Percentiles rank a stretch among this genome's conserved stretches.
These are phyloP conservation scores for Sebastolobus altivelis DNA, from an alignment of 2,797 vertebrate genomes.

Conservation along the genomic window DNA sequence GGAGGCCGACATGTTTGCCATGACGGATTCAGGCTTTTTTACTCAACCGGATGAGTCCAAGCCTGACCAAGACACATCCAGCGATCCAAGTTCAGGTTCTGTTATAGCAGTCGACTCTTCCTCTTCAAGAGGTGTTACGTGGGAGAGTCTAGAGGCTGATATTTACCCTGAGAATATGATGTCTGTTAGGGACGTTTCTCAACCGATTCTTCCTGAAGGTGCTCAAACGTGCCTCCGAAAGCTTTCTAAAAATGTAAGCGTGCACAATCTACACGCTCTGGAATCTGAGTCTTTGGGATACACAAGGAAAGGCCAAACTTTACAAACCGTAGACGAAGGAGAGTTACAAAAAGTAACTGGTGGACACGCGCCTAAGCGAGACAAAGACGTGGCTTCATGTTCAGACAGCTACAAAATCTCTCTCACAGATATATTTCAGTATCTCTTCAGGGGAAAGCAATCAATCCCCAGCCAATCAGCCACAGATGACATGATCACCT, in stretches of 20 bases:
- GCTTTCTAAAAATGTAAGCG: slow-evolving; percentile 81
- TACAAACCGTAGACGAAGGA: slow-evolving; percentile 54
- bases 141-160: slow-evolving; percentile 62
- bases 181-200: slow-evolving; percentile 50
- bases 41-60: slow-evolving; percentile 64
- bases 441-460: slow-evolving; percentile 75
- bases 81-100: slow-evolving; percentile 30
- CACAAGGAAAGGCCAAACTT: slow-evolving; percentile 43
- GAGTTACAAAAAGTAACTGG: slow-evolving; percentile 34
- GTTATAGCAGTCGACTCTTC: not conserved
- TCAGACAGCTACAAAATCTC: slow-evolving; percentile 71
- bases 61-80: slow-evolving; percentile 40
- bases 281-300: slow-evolving; percentile 52
- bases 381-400: slow-evolving; percentile 44
- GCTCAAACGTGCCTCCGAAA: slow-evolving; percentile 59
- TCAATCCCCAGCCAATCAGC: slow-evolving; percentile 43
- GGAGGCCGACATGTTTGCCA: slow-evolving; percentile 45
- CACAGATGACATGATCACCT: slow-evolving; percentile 37
- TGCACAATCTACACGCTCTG: slow-evolving; percentile 79
- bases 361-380: not conserved
- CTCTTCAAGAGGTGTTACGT: slow-evolving; percentile 43
- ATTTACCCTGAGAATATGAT: slow-evolving; percentile 47
- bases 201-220: slow-evolving; percentile 37
- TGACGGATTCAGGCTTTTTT: slow-evolving; percentile 74
- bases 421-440: slow-evolving; percentile 77